Evolutionary conservation across 2,888 invertebrate genomes (phyloP), one percentile per base, ranked within the genome.

Genomic region (Pristionchus maxplancki): DNA sequence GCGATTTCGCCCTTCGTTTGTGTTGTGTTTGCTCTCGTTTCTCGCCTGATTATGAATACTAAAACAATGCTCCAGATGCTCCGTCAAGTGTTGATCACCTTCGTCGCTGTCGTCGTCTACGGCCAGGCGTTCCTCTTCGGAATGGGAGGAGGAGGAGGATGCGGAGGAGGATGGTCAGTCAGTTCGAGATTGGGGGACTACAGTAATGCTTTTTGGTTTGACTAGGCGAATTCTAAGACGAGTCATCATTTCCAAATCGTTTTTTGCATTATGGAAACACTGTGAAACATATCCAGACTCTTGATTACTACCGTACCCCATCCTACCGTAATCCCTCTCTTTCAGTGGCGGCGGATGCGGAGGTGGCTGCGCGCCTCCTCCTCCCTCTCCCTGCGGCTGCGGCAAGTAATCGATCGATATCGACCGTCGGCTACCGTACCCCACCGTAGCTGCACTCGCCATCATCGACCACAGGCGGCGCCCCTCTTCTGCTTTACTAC

Each of bases 71-170:
- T 44, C 13, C 20, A 83, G 50, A 85, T 85, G 85, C 85, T 85
- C 64, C 85, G 85, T 85, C 85, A 64, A 20, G 28, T 28, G n/a
- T 13, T 85, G 28, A 48, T 64, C 44, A 48, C 50, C 34, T 24
- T 85, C 64, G 37, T 64, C 62, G 62, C 48, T 28, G 44, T 28
- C 62, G 40, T 64, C 31, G 85, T 44, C 62, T 58, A 40, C 28
- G 40, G 44, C 9, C 62, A 85, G 58, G 85, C 85, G 37, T 85
- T 85, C 85, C 85, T 85, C 62, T 85, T 85, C 85, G 85, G 85
- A 31, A 48, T 34, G 40, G 50, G 50, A 53, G 85, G 85, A 62
- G 84, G 84, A 31, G 82, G 78, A 40, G 78, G 82, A 82, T 81
- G 81, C 81, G 83, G 83, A 5, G 83, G 83, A 17, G 83, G 83